These are phyloP conservation scores for Drosophila mulleri DNA, from an alignment of 2,888 invertebrate species.

Conservation along the genomic window DNA sequence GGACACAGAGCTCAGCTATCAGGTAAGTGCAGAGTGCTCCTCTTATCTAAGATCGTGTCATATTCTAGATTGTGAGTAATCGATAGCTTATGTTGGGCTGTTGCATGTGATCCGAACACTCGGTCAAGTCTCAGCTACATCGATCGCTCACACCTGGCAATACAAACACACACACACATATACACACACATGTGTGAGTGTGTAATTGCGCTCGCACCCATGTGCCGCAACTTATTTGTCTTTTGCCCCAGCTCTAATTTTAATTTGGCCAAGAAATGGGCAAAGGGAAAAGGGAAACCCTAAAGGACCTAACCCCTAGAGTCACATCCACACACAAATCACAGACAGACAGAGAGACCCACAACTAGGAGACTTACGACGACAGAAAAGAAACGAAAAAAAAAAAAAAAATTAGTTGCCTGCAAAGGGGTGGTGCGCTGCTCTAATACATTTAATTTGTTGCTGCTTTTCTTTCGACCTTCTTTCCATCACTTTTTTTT, in stretches of 20 bases:
- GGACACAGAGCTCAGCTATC: constrained; percentile 1
- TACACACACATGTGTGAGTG: constrained; percentile 20
- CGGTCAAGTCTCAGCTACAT: constrained; percentile 16
- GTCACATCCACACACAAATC: constrained; percentile 26
- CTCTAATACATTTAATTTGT: constrained; percentile 77
- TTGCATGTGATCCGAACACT: constrained; percentile 21
- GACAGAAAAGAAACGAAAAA: neutral
- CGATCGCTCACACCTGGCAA: constrained; percentile 58
- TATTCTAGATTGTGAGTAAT: constrained; percentile 31
- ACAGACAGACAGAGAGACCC: constrained; percentile 41
- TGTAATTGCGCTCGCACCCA: constrained; percentile 69
- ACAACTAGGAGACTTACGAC: constrained; percentile 29
- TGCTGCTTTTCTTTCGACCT: constrained; percentile 51
- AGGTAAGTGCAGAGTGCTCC: constrained; percentile 40
- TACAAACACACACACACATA: constrained; percentile 20
- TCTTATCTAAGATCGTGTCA: constrained; percentile 22
- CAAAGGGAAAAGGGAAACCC: constrained; percentile 29
- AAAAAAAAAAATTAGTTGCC: neutral
- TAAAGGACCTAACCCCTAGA: constrained; percentile 54
- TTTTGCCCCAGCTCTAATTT: constrained; percentile 81
- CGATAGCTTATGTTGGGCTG: constrained; percentile 39
- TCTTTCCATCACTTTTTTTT: neutral
- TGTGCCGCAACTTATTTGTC: constrained; percentile 54
- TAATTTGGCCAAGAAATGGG: constrained; percentile 66
- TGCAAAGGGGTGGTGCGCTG: constrained; percentile 64